These are phyloP conservation scores for Heptranchias perlo DNA, from an alignment of 2,113 vertebrate species.

Conservation along the genomic window DNA sequence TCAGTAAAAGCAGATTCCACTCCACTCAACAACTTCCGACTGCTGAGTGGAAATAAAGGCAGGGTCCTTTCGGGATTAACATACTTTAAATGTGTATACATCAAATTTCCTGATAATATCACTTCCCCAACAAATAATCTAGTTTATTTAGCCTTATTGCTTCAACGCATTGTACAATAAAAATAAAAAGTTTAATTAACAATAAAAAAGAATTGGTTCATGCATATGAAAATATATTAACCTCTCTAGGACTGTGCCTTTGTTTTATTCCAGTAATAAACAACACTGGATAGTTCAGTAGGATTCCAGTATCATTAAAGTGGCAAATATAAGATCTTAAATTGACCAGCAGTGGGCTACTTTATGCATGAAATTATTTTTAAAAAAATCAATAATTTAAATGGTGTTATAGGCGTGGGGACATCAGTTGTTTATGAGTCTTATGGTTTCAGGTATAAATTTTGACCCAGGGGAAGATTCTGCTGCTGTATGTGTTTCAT, in stretches of 20 bases:
- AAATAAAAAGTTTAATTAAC: constrained; percentile 15
- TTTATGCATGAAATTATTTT: not conserved
- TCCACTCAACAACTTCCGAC: not conserved
- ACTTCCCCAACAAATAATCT: constrained; percentile 8
- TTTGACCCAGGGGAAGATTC: not conserved
- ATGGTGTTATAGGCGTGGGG: not conserved
- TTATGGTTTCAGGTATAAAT: not conserved
- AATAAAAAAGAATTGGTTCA: not conserved
- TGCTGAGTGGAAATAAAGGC: constrained; percentile 1
- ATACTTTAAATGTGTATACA: not conserved
- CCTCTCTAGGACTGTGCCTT: not conserved
- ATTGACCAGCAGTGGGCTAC: not conserved
- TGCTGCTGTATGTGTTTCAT: not conserved
- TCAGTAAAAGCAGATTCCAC: not conserved
- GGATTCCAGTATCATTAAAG: not conserved
- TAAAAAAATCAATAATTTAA: not conserved
- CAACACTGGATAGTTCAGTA: not conserved
- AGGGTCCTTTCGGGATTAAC: not conserved
- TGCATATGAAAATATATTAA: constrained; percentile 32
- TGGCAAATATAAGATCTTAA: constrained; percentile 21
- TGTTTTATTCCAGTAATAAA: not conserved
- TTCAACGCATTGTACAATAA: constrained; percentile 3
- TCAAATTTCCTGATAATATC: constrained; percentile 21
- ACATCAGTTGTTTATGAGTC: not conserved
- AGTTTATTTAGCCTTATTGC: constrained; percentile 25